Evolutionary conservation across 2,113 vertebrate genomes (phyloP), one percentile per base, ranked within the genome.

Genomic region (Leucopternis melanops): DNA sequence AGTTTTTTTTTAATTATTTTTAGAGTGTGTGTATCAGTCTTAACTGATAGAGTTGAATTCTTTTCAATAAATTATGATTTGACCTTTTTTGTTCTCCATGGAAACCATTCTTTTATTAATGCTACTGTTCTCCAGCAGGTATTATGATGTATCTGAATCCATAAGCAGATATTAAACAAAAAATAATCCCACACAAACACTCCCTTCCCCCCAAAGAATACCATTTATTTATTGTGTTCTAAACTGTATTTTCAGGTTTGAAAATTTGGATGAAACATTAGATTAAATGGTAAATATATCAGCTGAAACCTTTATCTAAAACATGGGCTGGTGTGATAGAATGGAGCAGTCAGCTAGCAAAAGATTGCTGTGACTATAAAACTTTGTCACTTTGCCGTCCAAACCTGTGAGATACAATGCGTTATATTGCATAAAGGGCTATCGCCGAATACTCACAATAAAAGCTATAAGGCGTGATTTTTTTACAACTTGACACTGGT

Each of bases 21-120:
- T 49, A 18, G 80, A 92, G 44, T 31, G 63, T 88, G 42, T 80
- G 16, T 88, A 69, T 92, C 88, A 89, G 50, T 79, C 82, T 91
- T 65, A 92, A 92, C n/a, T 95, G 91, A 92, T 82, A 44, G 95
- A 89, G 31, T 72, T 89, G 90, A 79, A 86, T 47, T 49, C 36
- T 95, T 88, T 87, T 83, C 52, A 27, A 78, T 94, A 92, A 91
- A 94, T 95, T 85, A 54, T 61, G 55, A 88, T 70, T 61, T 96
- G 96, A 96, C 95, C 94, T 97, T 94, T 96, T 95, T 83, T 95
- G 73, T 97, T 98, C 97, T 97, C 97, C 97, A 97, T 98, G 97
- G 97, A 97, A 97, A 98, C 95, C 11, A 69, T 78, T 63, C 31
- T 91, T 72, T 87, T 90, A 61, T 82, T 93, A 81, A 88, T 71